These are phyloP conservation scores for Drosophila monieri DNA, from an alignment of 2,888 invertebrate genomes.

Conservation along the genomic window DNA sequence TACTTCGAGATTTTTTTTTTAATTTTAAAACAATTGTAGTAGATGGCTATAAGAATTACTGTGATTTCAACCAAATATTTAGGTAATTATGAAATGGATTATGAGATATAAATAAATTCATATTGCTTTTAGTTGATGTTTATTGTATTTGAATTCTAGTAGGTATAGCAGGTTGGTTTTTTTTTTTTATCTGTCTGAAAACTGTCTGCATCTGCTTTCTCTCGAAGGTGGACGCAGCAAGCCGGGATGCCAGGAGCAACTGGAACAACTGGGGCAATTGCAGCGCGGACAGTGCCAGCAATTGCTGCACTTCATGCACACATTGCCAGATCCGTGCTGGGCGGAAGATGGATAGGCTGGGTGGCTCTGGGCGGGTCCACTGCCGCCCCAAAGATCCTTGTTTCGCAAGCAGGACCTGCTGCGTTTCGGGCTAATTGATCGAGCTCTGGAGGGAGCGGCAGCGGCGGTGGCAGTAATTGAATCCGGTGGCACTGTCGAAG, in stretches of 20 bases:
- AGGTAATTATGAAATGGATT: not conserved
- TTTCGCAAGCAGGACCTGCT: constrained; percentile 22
- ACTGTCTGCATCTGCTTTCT: constrained; percentile 9
- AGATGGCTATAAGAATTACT: not conserved
- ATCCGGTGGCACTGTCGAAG: not conserved
- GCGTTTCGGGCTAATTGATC: constrained; percentile 16
- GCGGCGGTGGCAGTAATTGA: not conserved
- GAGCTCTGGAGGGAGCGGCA: not conserved
- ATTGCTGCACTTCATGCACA: constrained; percentile 34
- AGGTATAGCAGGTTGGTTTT: not conserved
- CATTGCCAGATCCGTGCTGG: constrained; percentile 17
- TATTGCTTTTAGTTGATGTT: not conserved
- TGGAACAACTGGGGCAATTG: constrained; percentile 48
- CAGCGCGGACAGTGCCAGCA: constrained; percentile 54
- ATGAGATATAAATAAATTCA: not conserved
- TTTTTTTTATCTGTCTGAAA: not conserved
- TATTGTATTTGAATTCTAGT: not conserved
- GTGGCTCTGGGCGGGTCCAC: constrained; percentile 4
- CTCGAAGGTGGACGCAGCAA: constrained; percentile 17
- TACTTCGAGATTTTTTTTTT: not conserved
- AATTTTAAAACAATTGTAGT: not conserved
- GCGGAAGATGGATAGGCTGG: constrained; percentile 2
- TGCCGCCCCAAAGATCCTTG: not conserved
- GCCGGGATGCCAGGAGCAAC: constrained; percentile 48
- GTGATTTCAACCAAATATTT: not conserved